Base-by-base conservation (phyloP, 2,888 invertebrate genomes). In the Caenorhabditis afra region DNA sequence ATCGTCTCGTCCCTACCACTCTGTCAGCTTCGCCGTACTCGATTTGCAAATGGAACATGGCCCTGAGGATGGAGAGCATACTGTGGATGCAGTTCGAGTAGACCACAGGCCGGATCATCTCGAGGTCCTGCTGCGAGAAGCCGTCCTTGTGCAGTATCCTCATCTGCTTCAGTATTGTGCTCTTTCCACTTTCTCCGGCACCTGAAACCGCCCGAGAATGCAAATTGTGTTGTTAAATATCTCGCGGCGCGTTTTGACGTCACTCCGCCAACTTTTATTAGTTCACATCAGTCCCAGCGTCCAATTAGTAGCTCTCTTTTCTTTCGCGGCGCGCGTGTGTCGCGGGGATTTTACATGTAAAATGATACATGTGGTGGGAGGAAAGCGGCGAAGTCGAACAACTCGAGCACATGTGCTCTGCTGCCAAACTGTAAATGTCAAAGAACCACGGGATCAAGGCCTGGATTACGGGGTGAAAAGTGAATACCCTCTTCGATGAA, bases 81-180 rank as follows among this genome's bases (percentile, higher is more conserved):
- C 97, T 97, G 93, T 99, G 99, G 92, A 99, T 98, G 91, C 99
- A 99, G 93, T 99, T 99, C 50, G 84, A 84, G 55, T 98, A 99
- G 87, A 99, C 99, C 91, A 99, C 99, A 85, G 98, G 98, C 93
- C 97, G 95, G 93, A 97, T 99, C 93, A 98, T 97, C 93, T 98
- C 98, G 93, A 98, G 97, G 93, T 99, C 99, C 47, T 99, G 97
- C 91, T 95, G 95, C 92, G 98, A 98, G 92, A 99, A 99, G 86
- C 99, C 99, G 92, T 97, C 97, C 73, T 85, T 98, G 94, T 99
- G 99, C 92, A 99, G 97, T 93, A 99, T 99, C 94, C 97, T 97
- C 97, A 99, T 98, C 94, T 98, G 97, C 94, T 98, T 98, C 90
- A 98, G 96, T 93, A 98, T 98, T 91, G 98, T 98, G 93, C 96